Conservation (phyloP, 2,113 vertebrate genomes). For the Triplophysa siluroides region DNA sequence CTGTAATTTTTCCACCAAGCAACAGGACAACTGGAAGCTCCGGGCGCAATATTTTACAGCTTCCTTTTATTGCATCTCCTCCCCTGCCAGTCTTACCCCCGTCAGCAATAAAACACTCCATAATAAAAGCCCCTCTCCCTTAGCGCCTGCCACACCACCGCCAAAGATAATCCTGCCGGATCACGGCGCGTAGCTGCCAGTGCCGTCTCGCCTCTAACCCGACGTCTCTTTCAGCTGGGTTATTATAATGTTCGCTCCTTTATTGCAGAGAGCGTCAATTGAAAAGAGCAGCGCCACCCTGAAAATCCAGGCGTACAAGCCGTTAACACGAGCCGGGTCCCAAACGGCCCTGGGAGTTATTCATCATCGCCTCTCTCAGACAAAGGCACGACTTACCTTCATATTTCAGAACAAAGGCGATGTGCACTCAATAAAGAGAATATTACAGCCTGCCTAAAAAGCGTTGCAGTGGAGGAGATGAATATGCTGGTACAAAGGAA, state of each 20-base stretch:
- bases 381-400: constrained; percentile 48
- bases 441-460: constrained; percentile 53
- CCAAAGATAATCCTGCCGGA: constrained; percentile 74
- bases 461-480: constrained; percentile 33
- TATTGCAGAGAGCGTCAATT: constrained; percentile 57
- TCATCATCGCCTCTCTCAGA: constrained; percentile 47
- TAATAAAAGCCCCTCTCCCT: constrained; percentile 72
- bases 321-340: constrained; percentile 51
- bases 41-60: constrained; percentile 56
- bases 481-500: constrained; percentile 39
- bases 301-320: constrained; percentile 46
- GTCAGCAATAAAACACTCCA: constrained; percentile 77
- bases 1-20: constrained; percentile 60
- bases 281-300: constrained; percentile 56
- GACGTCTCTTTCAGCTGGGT: constrained; percentile 65
- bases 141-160: constrained; percentile 67
- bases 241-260: constrained; percentile 60
- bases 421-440: constrained; percentile 53
- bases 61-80: constrained; percentile 74
- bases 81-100: constrained; percentile 72
- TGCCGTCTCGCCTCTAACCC: constrained; percentile 66
- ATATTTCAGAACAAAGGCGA: constrained; percentile 53
- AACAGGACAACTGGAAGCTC: constrained; percentile 66
- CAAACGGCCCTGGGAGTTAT: constrained; percentile 49
- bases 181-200: constrained; percentile 54